Evolutionary conservation across 2,888 invertebrate species (phyloP).

Genomic region (Temnothorax rugatulus): DNA sequence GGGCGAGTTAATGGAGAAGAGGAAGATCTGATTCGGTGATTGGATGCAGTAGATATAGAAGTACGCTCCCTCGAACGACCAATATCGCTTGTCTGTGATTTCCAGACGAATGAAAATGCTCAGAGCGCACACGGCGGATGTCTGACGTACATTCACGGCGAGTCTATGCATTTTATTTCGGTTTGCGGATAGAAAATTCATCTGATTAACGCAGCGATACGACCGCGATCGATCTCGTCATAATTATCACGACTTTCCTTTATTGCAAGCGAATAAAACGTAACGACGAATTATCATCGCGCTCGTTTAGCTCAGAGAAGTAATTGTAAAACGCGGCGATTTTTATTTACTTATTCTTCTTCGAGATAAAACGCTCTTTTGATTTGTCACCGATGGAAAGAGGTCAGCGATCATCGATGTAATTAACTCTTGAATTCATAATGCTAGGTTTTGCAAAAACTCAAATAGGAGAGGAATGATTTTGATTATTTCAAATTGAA

Average conservation of each 20-base stretch:
- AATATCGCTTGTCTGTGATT: conserved; percentile 62
- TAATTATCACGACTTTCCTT: neutral
- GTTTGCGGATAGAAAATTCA: conserved; percentile 41
- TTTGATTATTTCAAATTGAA: conserved; percentile 1
- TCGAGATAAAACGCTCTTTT: neutral
- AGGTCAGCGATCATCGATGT: neutral
- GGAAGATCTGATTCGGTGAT: conserved; percentile 49
- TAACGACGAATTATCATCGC: neutral
- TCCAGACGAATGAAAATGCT: conserved; percentile 59
- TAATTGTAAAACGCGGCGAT: neutral
- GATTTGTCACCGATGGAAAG: neutral
- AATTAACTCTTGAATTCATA: neutral
- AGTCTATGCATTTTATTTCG: conserved; percentile 55
- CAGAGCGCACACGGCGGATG: conserved; percentile 44
- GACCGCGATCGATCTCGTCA: neutral
- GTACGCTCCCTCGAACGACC: conserved; percentile 52
- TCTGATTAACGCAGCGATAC: conserved; percentile 5
- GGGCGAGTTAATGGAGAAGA: conserved; percentile 54
- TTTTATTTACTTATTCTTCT: neutral
- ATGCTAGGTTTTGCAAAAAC: neutral
- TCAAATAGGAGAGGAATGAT: neutral
- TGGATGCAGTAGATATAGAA: conserved; percentile 30
- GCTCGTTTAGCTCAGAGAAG: neutral
- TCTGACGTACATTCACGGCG: conserved; percentile 12
- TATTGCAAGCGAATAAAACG: neutral